Percentiles rank a stretch among this genome's conserved stretches.
Conservation (phyloP, 2,888 invertebrate genomes). For the Crossocerus cetratus region DNA sequence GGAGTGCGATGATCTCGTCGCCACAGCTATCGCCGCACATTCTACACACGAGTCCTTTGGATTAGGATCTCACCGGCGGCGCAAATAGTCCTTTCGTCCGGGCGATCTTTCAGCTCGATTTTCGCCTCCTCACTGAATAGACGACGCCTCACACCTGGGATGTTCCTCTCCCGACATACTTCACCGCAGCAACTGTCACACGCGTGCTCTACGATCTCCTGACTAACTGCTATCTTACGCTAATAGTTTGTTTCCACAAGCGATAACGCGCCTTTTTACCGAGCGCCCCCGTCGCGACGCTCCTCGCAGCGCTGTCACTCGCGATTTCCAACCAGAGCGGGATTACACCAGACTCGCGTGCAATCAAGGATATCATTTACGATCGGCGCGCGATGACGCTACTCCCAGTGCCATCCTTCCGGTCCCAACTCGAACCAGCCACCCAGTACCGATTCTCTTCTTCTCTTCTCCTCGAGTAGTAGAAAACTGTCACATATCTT, state of each 20-base stretch:
- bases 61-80: background rate
- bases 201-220: slow-evolving; percentile 22
- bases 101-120: background rate
- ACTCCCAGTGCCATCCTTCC: slow-evolving; percentile 22
- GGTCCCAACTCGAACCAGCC: no score
- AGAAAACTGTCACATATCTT: slow-evolving; percentile 9
- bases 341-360: slow-evolving; percentile 13
- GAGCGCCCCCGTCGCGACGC: background rate
- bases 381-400: slow-evolving; percentile 10
- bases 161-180: slow-evolving; percentile 44
- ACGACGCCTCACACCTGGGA: slow-evolving; percentile 1
- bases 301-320: slow-evolving; percentile 20
- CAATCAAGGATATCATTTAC: slow-evolving; percentile 38
- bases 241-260: slow-evolving; percentile 74
- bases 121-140: slow-evolving; percentile 16
- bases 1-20: background rate
- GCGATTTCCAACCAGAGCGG: slow-evolving; percentile 10
- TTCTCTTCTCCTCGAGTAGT: slow-evolving; percentile 8
- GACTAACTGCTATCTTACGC: slow-evolving; percentile 66
- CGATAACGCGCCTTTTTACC: slow-evolving; percentile 64
- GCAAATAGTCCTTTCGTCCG: background rate
- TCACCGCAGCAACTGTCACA: slow-evolving; percentile 55
- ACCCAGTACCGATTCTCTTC: background rate
- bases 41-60: background rate
- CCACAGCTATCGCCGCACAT: slow-evolving; percentile 11